Evolutionary conservation across 1,140 invertebrate species (phyloP).

Genomic region (Caenorhabditis remanei): DNA sequence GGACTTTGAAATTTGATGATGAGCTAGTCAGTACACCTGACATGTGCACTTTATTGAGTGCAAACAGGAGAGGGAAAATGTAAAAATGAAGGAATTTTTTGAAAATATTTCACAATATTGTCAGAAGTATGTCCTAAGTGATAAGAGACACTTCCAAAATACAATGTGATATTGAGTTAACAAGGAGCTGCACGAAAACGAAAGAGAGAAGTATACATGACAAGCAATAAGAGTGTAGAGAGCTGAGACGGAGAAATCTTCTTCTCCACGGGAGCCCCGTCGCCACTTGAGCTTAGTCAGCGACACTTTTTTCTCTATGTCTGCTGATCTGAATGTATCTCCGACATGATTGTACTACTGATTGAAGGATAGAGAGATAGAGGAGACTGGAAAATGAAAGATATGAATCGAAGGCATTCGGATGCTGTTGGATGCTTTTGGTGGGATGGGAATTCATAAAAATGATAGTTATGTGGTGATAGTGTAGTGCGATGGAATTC

Average conservation of each 20-base stretch:
- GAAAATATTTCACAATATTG: not conserved
- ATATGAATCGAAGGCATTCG: too few relatives aligned
- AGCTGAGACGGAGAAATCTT: not conserved
- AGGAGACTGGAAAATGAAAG: too few relatives aligned
- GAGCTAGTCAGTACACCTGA: not conserved
- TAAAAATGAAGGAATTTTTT: not conserved
- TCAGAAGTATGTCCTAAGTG: not conserved
- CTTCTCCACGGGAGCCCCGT: constrained; percentile 22
- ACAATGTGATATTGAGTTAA: constrained; percentile 28
- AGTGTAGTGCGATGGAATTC: too few relatives aligned
- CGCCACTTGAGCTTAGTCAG: constrained; percentile 24
- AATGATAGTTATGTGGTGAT: not conserved
- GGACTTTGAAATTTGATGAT: not conserved
- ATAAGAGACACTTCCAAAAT: not conserved
- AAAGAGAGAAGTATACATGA: constrained; percentile 41
- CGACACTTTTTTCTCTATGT: constrained; percentile 41
- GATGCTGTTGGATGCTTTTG: too few relatives aligned
- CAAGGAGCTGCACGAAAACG: not conserved
- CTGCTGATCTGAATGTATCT: not conserved
- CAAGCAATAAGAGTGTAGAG: constrained; percentile 14
- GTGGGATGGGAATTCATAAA: not conserved
- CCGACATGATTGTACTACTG: constrained; percentile 18
- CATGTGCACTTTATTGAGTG: constrained; percentile 5
- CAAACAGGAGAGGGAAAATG: not conserved
- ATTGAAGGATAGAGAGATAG: not conserved